Conservation (phyloP, 92 coral and sea anemone genomes). For the Zoanthus gigantus region DNA sequence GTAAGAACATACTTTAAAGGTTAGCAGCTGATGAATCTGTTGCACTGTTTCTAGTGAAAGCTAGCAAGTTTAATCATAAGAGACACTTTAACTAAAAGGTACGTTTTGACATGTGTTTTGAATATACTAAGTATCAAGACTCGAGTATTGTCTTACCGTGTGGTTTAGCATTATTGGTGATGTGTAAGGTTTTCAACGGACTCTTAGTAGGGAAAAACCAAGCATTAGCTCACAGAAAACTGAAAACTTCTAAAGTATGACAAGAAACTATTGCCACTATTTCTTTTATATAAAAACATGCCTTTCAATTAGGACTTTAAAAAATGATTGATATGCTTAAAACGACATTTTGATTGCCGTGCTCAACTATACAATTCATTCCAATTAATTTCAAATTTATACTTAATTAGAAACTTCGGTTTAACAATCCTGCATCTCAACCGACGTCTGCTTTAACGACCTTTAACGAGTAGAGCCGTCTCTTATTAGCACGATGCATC, state of each 20-base stretch:
- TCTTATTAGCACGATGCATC: background rate
- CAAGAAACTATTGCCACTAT: background rate
- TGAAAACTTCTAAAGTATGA: background rate
- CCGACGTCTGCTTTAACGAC: background rate
- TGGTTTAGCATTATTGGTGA: too few relatives aligned
- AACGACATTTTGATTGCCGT: conserved; percentile 1
- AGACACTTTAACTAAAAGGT: too few relatives aligned
- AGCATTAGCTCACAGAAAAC: background rate
- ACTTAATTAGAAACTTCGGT: background rate
- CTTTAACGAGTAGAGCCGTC: background rate
- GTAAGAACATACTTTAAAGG: too few relatives aligned
- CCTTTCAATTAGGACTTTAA: background rate
- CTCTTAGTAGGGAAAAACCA: too few relatives aligned
- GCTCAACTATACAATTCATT: background rate
- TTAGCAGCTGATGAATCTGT: too few relatives aligned
- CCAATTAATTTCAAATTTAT: background rate
- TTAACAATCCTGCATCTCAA: too few relatives aligned
- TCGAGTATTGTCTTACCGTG: too few relatives aligned
- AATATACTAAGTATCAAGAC: too few relatives aligned
- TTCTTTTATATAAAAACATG: background rate
- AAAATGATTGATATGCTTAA: background rate
- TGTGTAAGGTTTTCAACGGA: too few relatives aligned
- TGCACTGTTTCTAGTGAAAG: too few relatives aligned
- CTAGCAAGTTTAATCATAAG: too few relatives aligned
- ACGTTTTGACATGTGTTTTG: too few relatives aligned